Evolutionary conservation across 1,140 invertebrate genomes (phyloP), one percentile per base, ranked within the genome.

Genomic region (Drosophila repleta): DNA sequence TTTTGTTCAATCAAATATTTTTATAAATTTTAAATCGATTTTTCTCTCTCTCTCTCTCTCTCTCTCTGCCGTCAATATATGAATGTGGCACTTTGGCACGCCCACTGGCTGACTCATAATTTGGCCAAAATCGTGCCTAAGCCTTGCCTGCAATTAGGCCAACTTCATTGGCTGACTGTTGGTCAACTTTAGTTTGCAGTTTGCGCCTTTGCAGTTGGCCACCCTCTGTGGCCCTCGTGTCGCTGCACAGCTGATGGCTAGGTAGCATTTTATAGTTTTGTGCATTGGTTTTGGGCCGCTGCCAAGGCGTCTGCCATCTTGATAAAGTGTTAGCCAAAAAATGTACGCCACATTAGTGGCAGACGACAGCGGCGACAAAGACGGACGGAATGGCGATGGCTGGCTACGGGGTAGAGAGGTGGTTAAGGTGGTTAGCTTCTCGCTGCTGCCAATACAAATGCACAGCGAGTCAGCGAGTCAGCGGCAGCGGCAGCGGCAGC

Each of bases 301-400:
- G 72, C 83, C 83, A 87, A 87, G 83, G 83, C 83, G 83, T 87
- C 83, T 87, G 83, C 83, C 83, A 87, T 87, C 83, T 87, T 87
- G 83, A 87, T 87, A 87, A 88, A 87, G 82, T 88, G 82, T 87
- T 87, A 70, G 82, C 82, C 83, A 87, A 87, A 87, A 87, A 87
- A 88, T 80, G 79, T 89, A 87, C 83, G 83, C 83, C 79, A 87
- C 83, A 87, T 87, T 87, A 87, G 83, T 88, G 82, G 79, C 82
- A 73, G 83, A 83, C 69, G 63, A 58, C 46, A 46, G 53, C 37
- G 64, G 26, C 67, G 63, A 58, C 15, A 45, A 58, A 24, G 46
- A 52, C 37, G 24, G 39, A 41, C 39, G 39, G n/a, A 41, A 61
- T 60, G 48, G 39, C 37, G 20, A 5, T 7, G 37, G 13, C 5